phyloP scores from a whole-genome alignment of 2,113 vertebrate genomes.

The Erinaceus europaeus region DNA sequence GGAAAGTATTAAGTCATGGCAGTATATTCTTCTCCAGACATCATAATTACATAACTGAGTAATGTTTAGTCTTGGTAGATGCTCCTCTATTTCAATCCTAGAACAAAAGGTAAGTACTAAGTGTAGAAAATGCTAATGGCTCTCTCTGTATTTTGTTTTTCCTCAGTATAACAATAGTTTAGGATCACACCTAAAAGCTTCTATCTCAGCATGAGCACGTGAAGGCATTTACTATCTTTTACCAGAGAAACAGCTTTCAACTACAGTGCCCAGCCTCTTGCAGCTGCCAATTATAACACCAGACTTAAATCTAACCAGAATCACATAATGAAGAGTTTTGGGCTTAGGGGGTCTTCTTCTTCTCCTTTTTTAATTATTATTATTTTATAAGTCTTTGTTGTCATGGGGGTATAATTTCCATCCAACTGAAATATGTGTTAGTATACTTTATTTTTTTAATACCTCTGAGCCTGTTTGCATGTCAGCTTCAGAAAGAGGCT shows the following conservation, averaged over 20 bases:
- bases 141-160: background rate
- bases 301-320: background rate
- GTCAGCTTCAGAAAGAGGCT: no score
- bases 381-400: no score
- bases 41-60: background rate
- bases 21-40: background rate
- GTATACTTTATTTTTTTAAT: background rate
- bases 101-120: background rate
- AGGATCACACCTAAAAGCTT: background rate
- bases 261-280: background rate
- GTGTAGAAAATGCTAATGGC: background rate
- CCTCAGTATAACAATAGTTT: background rate
- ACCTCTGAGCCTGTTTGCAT: rapidly evolving
- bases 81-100: background rate
- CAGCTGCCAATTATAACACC: background rate
- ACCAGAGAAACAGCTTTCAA: background rate
- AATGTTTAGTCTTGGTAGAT: background rate
- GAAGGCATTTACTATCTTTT: slow-evolving; percentile 1
- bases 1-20: background rate
- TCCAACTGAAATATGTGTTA: no score
- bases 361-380: background rate
- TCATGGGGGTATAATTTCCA: no score
- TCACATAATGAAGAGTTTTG: background rate
- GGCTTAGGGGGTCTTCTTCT: background rate
- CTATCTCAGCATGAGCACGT: background rate